phyloP scores from a whole-genome alignment of 1,140 invertebrate species.

The Venturia canescens region DNA sequence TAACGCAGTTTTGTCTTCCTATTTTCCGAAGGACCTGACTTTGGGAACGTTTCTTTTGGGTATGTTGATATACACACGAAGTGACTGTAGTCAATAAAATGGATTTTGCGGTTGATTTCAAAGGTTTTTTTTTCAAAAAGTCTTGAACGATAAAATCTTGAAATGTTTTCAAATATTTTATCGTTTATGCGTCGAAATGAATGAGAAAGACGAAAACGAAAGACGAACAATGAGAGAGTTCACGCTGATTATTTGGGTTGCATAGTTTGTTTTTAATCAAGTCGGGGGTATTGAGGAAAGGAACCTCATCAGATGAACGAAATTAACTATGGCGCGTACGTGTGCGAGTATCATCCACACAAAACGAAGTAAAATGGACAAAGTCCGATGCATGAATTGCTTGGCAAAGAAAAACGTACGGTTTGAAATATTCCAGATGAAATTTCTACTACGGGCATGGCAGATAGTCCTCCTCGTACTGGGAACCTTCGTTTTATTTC shows the following conservation, averaged over 20 bases:
- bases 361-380: not conserved
- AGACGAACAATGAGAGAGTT: not conserved
- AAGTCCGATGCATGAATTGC: not conserved
- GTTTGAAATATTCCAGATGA: not conserved
- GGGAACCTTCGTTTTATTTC: not conserved
- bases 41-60: no score
- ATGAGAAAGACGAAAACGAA: not conserved
- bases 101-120: no score
- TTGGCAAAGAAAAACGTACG: not conserved
- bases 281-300: constrained; percentile 44
- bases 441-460: not conserved
- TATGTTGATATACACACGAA: no score
- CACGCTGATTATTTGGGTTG: not conserved
- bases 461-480: not conserved
- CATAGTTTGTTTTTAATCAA: constrained; percentile 59
- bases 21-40: no score
- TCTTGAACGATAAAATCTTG: no score
- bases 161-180: no score
- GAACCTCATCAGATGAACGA: constrained; percentile 58
- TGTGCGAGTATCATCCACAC: constrained; percentile 33
- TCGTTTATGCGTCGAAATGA: not conserved
- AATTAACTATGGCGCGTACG: constrained; percentile 52
- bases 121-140: no score
- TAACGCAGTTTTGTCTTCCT: no score
- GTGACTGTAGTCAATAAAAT: no score